Evolutionary conservation across 1,140 invertebrate species (phyloP), one percentile per base, ranked within the genome.

Genomic region (Pseudomyrmex gracilis): DNA sequence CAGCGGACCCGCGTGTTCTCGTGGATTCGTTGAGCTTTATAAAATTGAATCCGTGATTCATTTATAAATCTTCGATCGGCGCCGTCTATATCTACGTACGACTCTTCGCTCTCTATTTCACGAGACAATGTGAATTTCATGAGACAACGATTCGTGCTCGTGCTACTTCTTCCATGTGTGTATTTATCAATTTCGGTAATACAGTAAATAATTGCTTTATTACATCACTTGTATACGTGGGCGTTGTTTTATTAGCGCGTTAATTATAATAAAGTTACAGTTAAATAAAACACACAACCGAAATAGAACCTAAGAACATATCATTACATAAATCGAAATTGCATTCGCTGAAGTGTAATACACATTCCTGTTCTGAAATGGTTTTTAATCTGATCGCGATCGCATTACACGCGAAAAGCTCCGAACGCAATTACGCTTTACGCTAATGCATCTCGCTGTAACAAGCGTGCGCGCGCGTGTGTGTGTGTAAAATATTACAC

Each of bases 1-100:
- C 24, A 49, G 15, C 45, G 22, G 22, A 53, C 15, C 15, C 1
- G 7, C 15, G 45, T 34, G 34, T 73, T 10, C 10, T n/a, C 12
- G 34, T 45, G 43, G 20, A 67, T 77, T 47, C 43, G 8, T 9
- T 10, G 20, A 12, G n/a, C 17, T 45, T 67, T 13, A 77, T 77
- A 64, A 64, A 67, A 77, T 77, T 49, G 24, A n/a, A 64, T 67
- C 66, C 61, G 55, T 77, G 20, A 77, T 66, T 77, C 13, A 55
- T 66, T 77, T 66, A 77, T 9, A 13, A 7, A 55, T n/a, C 13
- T 77, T 55, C 73, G 73, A 77, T 77, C 61, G 61, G 2, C n/a
- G n/a, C 34, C 34, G 34, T 34, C 34, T 63, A 24, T 22, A 15
- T 24, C 9, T 51, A 64, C 34, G 0, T 64, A 20, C 13, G 34